Percentiles rank a stretch among this genome's conserved stretches.
phyloP scores from a whole-genome alignment of 1,140 invertebrate species.

The Scaptodrosophila lebanonensis region DNA sequence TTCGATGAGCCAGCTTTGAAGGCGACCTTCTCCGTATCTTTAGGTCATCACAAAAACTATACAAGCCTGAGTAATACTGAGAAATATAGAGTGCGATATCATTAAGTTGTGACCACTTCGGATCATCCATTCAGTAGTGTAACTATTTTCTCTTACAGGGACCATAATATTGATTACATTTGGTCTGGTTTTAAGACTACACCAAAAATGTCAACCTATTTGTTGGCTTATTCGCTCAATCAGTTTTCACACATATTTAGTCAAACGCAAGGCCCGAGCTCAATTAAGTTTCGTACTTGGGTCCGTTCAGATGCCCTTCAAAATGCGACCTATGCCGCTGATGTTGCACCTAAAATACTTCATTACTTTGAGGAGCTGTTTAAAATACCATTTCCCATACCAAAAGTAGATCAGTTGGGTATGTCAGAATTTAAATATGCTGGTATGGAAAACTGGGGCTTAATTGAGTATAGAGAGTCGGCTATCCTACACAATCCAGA shows the following conservation, averaged over 20 bases:
- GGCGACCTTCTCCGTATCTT: slow-evolving; percentile 87
- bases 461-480: slow-evolving; percentile 91
- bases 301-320: slow-evolving; percentile 86
- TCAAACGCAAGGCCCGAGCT: slow-evolving; percentile 9
- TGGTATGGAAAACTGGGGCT: slow-evolving; percentile 91
- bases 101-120: too few species aligned
- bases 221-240: slow-evolving; percentile 92
- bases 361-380: slow-evolving; percentile 91
- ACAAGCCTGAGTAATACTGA: slow-evolving; percentile 87
- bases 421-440: slow-evolving; percentile 92
- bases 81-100: slow-evolving; percentile 3
- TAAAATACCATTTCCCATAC: slow-evolving; percentile 85
- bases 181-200: slow-evolving; percentile 88
- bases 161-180: slow-evolving; percentile 80
- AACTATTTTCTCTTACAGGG: slow-evolving; percentile 1
- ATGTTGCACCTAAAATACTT: slow-evolving; percentile 88
- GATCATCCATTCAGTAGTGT: background rate
- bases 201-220: slow-evolving; percentile 93
- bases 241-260: slow-evolving; percentile 84
- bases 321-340: slow-evolving; percentile 86
- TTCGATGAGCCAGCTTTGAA: slow-evolving; percentile 95
- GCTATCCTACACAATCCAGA: slow-evolving; percentile 85
- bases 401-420: slow-evolving; percentile 92
- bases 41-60: slow-evolving; percentile 85
- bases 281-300: slow-evolving; percentile 85